Evolutionary conservation across 2,113 vertebrate genomes (phyloP), one percentile per base, ranked within the genome.

Genomic region (cattle (Bos taurus)): DNA sequence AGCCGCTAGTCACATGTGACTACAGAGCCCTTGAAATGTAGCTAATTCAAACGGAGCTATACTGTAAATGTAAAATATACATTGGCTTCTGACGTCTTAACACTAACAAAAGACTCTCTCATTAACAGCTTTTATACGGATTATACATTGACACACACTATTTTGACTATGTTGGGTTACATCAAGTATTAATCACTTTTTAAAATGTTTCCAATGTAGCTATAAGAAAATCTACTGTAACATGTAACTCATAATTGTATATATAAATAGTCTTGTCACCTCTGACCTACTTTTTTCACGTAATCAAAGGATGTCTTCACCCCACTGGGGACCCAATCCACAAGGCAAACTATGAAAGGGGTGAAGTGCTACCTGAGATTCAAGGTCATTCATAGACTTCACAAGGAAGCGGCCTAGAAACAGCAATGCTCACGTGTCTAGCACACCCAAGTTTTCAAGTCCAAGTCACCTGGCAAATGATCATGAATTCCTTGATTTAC

Each of bases 401-500:
- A 64, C 64, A 21, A 85, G 82, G 57, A 91, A 88, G 82, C 21
- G 36, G 43, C 89, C 74, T 80, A 82, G 62, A 86, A 64, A 62
- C 36, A 62, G 28, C 36, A 56, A 52, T 64, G 3, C 7, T 11
- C 1, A 64, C n/a, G 62, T 26, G n/a, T 81, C 64, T 33, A 56
- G 10, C 2, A 4, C 64, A 74, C 5, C 16, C 60, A n/a, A 48
- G 56, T 23, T 80, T 95, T 74, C 92, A 96, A 60, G 87, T 10
- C 91, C 4, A 26, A 90, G 4, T 98, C 97, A 99, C 99, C 99
- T 99, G 99, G 98, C 93, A 99, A 98, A 92, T 99, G 93, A 86
- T 99, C 99, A 92, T 99, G 97, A 95, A 99, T 99, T 85, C 98
- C 99, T 98, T 99, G 99, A 95, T 98, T 98, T 98, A 98, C 96